These are phyloP conservation scores for Epistrophella euchroma DNA, from an alignment of 2,888 invertebrate genomes.

Conservation along the genomic window DNA sequence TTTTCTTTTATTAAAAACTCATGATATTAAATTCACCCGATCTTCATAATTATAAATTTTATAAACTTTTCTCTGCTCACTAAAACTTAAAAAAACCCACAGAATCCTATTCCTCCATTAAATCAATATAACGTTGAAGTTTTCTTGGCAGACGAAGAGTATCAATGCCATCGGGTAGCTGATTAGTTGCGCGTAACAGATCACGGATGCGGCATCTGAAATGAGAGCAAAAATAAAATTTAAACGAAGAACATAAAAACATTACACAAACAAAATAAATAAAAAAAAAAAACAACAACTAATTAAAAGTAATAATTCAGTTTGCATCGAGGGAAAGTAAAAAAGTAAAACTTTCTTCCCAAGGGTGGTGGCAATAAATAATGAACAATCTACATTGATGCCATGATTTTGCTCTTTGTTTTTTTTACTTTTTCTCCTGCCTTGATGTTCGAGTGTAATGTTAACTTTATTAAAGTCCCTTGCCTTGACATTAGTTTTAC, in stretches of 20 bases:
- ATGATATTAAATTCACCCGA: not conserved
- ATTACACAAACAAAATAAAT: not conserved
- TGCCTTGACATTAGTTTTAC: constrained; percentile 33
- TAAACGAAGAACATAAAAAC: constrained; percentile 18
- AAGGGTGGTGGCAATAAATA: constrained; percentile 11
- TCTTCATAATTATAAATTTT: not conserved
- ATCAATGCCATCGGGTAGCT: constrained; percentile 90
- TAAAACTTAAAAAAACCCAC: constrained; percentile 19
- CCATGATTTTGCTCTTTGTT: not conserved
- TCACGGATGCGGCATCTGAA: constrained; percentile 88
- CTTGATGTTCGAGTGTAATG: constrained; percentile 18
- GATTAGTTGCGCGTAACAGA: constrained; percentile 88
- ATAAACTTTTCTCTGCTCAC: constrained; percentile 29
- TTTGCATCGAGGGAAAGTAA: constrained; percentile 8
- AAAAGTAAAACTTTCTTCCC: constrained; percentile 42
- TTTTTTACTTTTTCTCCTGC: not conserved
- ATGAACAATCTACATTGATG: constrained; percentile 23
- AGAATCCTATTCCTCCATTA: constrained; percentile 86
- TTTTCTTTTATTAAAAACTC: not conserved
- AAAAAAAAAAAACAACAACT: constrained; percentile 24
- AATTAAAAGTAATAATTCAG: constrained; percentile 50
- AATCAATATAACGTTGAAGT: constrained; percentile 89
- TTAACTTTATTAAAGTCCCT: constrained; percentile 33
- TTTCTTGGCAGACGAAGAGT: constrained; percentile 88
- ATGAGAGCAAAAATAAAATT: constrained; percentile 16